Base-by-base conservation (phyloP, 2,797 vertebrate genomes). In the Microctenopoma lineatum region DNA sequence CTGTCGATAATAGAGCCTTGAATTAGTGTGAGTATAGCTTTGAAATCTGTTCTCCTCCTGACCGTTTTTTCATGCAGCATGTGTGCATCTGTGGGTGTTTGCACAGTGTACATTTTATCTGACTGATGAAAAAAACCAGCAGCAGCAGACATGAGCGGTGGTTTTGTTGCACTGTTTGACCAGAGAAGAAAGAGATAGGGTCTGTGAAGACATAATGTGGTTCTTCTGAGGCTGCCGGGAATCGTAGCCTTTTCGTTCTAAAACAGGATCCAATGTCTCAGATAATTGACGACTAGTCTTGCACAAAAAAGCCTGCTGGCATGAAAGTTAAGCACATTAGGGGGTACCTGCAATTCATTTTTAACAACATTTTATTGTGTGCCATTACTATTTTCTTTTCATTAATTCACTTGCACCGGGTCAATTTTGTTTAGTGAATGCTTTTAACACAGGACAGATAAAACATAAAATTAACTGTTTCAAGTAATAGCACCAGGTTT, bases 241-340 rank as follows among this genome's bases (percentile, higher is more conserved):
- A 70, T 64, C 39, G 55, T 48, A 54, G 77, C 77, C 64, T 73
- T 83, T 84, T 84, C 51, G 34, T 73, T 86, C 67, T 83, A 83
- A 87, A 86, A 86, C 74, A 80, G 76, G 78, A 81, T 82, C 79
- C 87, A 73, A 70, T 73, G 81, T 84, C 76, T 84, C 38, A 77
- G 84, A 86, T 87, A 88, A 89, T 70, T 88, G 79, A 86, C 67
- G 63, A 77, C 77, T 73, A 66, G 79, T 83, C 59, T 44, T 18
- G 13, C 66, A 81, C 66, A 80, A 68, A 34, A 83, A 80, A 78
- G 67, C 74, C 62, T 66, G 68, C 54, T 70, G 69, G 73, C 60
- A 80, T 75, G 72, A 80, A 73, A 83, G 73, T 50, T 47, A 73
- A 80, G 66, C 63, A 71, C 83, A 85, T 83, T 79, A 66, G 52